A percentile compares a stretch with the other conserved stretches of the same genome.
These are phyloP conservation scores for Ctena decussata DNA, from an alignment of 2,888 invertebrate species.

Conservation along the genomic window DNA sequence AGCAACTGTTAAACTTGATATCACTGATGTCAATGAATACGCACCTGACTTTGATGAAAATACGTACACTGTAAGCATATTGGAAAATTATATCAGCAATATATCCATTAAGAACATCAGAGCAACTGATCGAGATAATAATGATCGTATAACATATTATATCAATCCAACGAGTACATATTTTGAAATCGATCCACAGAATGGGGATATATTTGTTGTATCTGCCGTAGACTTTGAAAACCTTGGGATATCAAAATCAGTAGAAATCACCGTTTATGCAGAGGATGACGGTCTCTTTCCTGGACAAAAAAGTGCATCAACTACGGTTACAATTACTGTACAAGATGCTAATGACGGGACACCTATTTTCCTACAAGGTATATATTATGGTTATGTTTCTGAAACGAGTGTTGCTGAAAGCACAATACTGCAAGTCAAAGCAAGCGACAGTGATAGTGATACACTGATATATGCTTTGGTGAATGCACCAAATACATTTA, in stretches of 20 bases:
- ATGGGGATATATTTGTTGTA: neutral
- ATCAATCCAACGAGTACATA: constrained; percentile 52
- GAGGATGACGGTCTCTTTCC: constrained; percentile 61
- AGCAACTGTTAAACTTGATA: constrained; percentile 67
- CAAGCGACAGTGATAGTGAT: constrained; percentile 62
- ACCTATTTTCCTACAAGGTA: constrained; percentile 75
- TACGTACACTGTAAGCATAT: constrained; percentile 56
- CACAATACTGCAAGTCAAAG: constrained; percentile 68
- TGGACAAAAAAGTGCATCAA: constrained; percentile 55
- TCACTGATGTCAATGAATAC: constrained; percentile 75
- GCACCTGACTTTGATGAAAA: constrained; percentile 61
- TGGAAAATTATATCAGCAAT: constrained; percentile 64
- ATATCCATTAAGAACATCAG: constrained; percentile 59
- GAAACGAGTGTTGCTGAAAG: constrained; percentile 66
- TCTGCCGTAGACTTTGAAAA: neutral
- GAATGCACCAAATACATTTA: constrained; percentile 66
- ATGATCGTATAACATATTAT: constrained; percentile 67
- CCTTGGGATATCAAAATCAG: constrained; percentile 30
- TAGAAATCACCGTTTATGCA: constrained; percentile 63
- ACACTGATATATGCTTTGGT: constrained; percentile 73
- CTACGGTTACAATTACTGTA: constrained; percentile 74
- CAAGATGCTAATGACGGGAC: constrained; percentile 79
- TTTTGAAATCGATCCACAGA: constrained; percentile 63
- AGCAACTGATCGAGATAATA: constrained; percentile 70
- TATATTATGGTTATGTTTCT: constrained; percentile 68